Evolutionary conservation across 2,797 vertebrate species (phyloP).

Genomic region (Notolabrus celidotus): DNA sequence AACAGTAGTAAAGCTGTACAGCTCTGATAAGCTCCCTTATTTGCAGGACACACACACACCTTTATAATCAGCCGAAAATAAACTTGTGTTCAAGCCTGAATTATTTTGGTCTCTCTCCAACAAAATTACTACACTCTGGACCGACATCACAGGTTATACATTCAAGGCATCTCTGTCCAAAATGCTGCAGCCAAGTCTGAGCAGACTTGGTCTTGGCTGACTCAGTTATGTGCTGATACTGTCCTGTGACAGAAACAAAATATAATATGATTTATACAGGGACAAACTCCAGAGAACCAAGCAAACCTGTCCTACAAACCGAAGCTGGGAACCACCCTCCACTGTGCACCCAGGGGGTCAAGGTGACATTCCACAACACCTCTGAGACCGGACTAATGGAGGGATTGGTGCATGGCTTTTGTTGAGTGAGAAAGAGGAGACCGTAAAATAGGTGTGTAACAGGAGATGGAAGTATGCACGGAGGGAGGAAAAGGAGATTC

Average conservation of each 20-base stretch:
- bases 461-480: conserved; percentile 64
- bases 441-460: conserved; percentile 63
- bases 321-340: conserved; percentile 82
- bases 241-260: background rate
- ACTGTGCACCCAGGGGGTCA: conserved; percentile 86
- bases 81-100: background rate
- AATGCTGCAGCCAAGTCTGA: background rate
- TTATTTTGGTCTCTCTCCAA: background rate
- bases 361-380: conserved; percentile 90
- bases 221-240: background rate
- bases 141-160: background rate
- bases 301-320: background rate
- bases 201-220: background rate
- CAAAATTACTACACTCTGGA: background rate
- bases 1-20: conserved; percentile 13
- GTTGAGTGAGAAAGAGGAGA: conserved; percentile 76
- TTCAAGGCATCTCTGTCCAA: background rate
- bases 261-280: conserved; percentile 70
- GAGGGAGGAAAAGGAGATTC: conserved; percentile 48
- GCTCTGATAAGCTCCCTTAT: background rate
- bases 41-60: background rate
- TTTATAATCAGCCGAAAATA: background rate
- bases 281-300: conserved; percentile 61
- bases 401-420: conserved; percentile 76
- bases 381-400: conserved; percentile 86